Percentiles rank a stretch among this genome's conserved stretches.
Evolutionary conservation across 2,888 invertebrate genomes (phyloP).

Genomic region (Hypercompe scribonia): DNA sequence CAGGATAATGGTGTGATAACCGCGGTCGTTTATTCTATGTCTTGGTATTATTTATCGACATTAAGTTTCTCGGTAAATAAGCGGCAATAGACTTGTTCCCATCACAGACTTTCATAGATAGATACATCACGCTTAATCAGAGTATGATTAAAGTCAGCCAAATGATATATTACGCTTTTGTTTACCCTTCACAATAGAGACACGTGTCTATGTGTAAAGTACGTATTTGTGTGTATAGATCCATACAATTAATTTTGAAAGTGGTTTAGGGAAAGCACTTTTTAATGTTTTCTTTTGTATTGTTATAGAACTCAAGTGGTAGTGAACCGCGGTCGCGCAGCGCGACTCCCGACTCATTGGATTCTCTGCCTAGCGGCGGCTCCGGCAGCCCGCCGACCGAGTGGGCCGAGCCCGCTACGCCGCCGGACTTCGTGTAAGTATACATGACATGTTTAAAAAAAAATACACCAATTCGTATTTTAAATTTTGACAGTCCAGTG

Average conservation of each 20-base stretch:
- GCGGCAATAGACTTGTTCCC: too few species aligned
- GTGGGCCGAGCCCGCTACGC: constrained; percentile 81
- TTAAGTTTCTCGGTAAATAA: too few species aligned
- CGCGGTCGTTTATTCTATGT: too few species aligned
- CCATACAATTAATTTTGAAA: not conserved
- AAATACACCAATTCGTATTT: not conserved
- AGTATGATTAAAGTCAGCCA: too few species aligned
- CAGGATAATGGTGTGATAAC: too few species aligned
- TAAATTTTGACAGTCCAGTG: not conserved
- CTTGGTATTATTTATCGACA: too few species aligned
- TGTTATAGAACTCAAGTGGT: constrained; percentile 90
- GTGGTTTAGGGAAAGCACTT: not conserved
- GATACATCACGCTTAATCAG: too few species aligned
- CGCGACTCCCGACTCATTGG: constrained; percentile 95
- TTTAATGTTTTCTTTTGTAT: constrained; percentile 23
- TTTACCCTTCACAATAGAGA: too few species aligned
- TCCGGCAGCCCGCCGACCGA: constrained; percentile 86
- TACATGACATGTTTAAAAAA: not conserved
- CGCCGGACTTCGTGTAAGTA: constrained; percentile 81
- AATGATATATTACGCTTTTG: too few species aligned
- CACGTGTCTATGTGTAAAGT: too few species aligned
- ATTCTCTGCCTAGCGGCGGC: constrained; percentile 90
- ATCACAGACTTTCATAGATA: too few species aligned
- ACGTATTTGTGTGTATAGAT: not conserved
- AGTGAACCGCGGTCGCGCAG: constrained; percentile 94